A percentile compares a stretch with the other conserved stretches of the same genome.
These are phyloP conservation scores for Isaurus tuberculatus DNA, from an alignment of 92 coral and sea anemone genomes.

Conservation along the genomic window DNA sequence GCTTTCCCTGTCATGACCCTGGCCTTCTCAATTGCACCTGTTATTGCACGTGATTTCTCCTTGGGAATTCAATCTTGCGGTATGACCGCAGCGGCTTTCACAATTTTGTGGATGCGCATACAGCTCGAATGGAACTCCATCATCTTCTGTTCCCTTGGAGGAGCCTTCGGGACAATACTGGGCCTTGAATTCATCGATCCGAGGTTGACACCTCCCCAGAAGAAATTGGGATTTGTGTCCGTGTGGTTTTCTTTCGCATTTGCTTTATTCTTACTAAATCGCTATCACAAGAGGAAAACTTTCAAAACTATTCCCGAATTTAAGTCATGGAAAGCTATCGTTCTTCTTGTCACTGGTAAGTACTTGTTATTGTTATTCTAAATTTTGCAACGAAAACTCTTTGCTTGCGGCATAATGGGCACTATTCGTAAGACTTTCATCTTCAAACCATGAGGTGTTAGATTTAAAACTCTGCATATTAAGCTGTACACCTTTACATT, in stretches of 20 bases:
- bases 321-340: conserved; percentile 75
- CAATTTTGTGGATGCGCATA: conserved; percentile 80
- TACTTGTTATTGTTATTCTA: not conserved
- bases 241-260: conserved; percentile 20
- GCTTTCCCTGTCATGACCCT: conserved; percentile 93
- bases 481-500: too few relatives aligned
- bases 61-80: conserved; percentile 91
- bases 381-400: too few relatives aligned
- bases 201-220: not conserved
- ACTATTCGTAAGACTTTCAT: too few relatives aligned
- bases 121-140: conserved; percentile 6
- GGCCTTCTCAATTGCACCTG: conserved; percentile 75
- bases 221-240: conserved; percentile 18
- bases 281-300: conserved; percentile 76
- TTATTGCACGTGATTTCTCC: conserved; percentile 86
- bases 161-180: not conserved
- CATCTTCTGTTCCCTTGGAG: not conserved
- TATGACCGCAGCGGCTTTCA: conserved; percentile 88
- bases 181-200: conserved; percentile 13
- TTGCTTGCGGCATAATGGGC: too few relatives aligned
- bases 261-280: conserved; percentile 63
- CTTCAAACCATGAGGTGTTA: too few relatives aligned
- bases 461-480: too few relatives aligned
- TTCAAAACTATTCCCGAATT: conserved; percentile 72
- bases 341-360: conserved; percentile 64